These are phyloP conservation scores for Physeter macrocephalus DNA, from an alignment of 2,113 vertebrate species.

Conservation along the genomic window DNA sequence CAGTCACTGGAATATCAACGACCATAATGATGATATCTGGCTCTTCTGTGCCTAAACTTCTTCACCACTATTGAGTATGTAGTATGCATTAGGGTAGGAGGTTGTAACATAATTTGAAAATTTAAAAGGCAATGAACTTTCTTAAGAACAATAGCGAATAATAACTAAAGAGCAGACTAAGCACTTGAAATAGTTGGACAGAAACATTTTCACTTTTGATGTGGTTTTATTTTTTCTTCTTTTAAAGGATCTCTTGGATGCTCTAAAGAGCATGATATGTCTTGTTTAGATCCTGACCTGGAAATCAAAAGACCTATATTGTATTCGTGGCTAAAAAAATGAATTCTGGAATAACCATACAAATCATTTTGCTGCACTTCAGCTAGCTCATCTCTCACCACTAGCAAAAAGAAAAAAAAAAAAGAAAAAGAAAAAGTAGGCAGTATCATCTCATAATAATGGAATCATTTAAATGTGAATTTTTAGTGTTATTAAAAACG, in stretches of 20 bases:
- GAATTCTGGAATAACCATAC: background rate
- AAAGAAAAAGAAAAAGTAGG: background rate
- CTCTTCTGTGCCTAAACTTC: background rate
- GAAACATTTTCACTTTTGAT: background rate
- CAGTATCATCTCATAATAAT: background rate
- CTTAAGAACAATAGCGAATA: background rate
- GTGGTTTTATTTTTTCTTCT: background rate
- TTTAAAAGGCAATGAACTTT: background rate
- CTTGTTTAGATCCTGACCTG: background rate
- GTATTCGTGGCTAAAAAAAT: background rate
- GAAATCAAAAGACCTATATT: background rate
- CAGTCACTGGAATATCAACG: background rate
- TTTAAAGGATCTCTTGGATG: background rate
- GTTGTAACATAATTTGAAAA: background rate
- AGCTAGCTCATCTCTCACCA: background rate
- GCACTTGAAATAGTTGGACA: background rate
- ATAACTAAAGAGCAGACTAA: background rate
- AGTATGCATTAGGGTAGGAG: accelerated
- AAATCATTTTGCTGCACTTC: background rate
- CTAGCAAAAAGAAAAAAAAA: background rate
- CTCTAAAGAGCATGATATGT: background rate
- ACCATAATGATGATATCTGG: background rate
- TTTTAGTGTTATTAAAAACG: background rate
- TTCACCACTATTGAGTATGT: background rate
- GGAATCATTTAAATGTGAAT: background rate